Percentiles rank a stretch among this genome's conserved stretches.
These are phyloP conservation scores for Laticauda colubrina DNA, from an alignment of 2,113 vertebrate species.

Conservation along the genomic window DNA sequence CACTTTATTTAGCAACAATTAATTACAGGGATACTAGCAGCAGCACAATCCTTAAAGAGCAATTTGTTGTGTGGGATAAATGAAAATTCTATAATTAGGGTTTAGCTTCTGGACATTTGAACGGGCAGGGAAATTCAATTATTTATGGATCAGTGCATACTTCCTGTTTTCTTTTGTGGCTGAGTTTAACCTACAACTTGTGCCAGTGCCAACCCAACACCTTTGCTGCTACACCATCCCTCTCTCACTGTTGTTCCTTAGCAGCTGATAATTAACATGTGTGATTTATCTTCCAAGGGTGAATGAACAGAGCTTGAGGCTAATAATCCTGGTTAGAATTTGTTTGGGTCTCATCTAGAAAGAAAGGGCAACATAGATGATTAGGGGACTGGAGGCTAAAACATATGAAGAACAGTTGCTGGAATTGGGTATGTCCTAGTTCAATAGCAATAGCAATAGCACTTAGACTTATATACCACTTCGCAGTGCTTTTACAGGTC, in stretches of 20 bases:
- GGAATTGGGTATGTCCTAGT: no score
- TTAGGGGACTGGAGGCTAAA: no score
- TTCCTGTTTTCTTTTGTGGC: background rate
- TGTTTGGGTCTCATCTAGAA: background rate
- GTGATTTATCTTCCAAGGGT: background rate
- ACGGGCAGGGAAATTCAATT: background rate
- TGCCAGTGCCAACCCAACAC: background rate
- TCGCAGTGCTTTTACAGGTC: no score
- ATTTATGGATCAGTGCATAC: background rate
- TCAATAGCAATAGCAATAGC: no score
- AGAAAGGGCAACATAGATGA: no score
- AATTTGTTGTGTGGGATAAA: background rate
- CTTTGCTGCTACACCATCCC: background rate
- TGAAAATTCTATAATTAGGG: background rate
- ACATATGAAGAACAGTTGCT: no score
- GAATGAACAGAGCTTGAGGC: background rate
- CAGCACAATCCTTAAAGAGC: background rate
- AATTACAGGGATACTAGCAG: background rate
- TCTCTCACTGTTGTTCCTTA: background rate
- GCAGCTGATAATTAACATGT: background rate
- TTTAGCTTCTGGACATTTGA: background rate
- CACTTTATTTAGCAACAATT: background rate
- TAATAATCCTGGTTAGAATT: background rate
- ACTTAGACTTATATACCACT: no score
- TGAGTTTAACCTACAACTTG: background rate